Base-by-base conservation (phyloP, 2,113 vertebrate genomes). In the Struthidea cinerea region DNA sequence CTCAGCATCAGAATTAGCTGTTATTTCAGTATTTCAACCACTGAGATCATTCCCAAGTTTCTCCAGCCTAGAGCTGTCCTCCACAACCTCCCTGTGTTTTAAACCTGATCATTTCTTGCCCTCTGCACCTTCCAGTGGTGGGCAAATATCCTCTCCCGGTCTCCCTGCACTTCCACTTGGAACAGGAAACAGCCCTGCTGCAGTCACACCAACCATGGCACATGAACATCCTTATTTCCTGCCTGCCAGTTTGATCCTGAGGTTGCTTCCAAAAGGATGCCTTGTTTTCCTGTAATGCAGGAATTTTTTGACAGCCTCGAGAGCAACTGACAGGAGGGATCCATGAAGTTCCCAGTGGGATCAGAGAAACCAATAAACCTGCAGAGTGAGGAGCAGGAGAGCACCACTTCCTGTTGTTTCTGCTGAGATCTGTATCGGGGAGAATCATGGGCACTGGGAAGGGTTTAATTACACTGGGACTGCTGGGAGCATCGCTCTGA, bases 301-400 rank as follows among this genome's bases (percentile, higher is more conserved):
- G 24, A 52, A 19, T 23, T 13, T 60, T 80, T 73, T 14, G 26
- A n/a, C 16, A 77, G 32, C 32, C 28, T 35, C 0, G 1, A 50
- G 20, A 73, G 19, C 23, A 68, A 64, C 0, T 4, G 42, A 14
- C 23, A 37, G 47, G 37, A 64, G 9, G 42, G 35, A 75, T 85
- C 57, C 55, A 26, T 23, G 41, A 39, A 28, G 27, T 21, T 83
- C 53, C 21, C 61, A 74, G 9, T 6, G 61, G 35, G 23, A 70
- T 67, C 11, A 78, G 17, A 74, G 69, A 87, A 84, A 39, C 9
- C 32, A 49, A 83, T 63, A 39, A 82, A 85, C 11, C 32, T 63
- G 15, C 53, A 63, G 47, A 3, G 3, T 0, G 4, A 41, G 47
- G 2, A 60, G 19, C 0, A 52, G 52, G 17, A 82, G 20, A 74